Evolutionary conservation across 2,888 invertebrate genomes (phyloP).

Genomic region (Pemphredon lugubris): DNA sequence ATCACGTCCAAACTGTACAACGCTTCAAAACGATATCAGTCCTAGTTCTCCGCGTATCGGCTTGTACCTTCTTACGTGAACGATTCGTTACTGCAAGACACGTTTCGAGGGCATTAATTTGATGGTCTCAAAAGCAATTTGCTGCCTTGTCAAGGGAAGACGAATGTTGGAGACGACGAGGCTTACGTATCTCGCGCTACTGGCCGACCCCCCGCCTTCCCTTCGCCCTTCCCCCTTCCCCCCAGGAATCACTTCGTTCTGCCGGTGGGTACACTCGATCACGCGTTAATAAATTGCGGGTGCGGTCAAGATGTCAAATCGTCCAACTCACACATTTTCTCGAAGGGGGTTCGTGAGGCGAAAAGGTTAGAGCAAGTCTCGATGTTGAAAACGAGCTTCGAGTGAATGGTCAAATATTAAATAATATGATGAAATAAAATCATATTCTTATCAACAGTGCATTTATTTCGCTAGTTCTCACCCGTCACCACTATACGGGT

Average conservation of each 20-base stretch:
- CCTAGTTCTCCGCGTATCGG: too few relatives aligned
- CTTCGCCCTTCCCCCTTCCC: conserved; percentile 19
- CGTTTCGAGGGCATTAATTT: conserved; percentile 58
- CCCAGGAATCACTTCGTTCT: conserved; percentile 8
- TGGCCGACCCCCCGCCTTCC: conserved; percentile 21
- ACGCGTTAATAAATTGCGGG: conserved; percentile 51
- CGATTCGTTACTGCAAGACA: conserved; percentile 43
- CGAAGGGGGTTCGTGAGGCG: too few relatives aligned
- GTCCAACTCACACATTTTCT: background rate
- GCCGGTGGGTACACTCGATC: conserved; percentile 19
- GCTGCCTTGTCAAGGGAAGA: conserved; percentile 68
- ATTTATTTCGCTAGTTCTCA: too few relatives aligned
- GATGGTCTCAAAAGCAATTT: conserved; percentile 68
- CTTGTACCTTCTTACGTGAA: conserved; percentile 45
- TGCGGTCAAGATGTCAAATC: conserved; percentile 19
- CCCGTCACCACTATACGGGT: too few relatives aligned
- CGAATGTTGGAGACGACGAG: conserved; percentile 59
- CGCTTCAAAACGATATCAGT: too few relatives aligned
- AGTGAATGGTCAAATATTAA: too few relatives aligned
- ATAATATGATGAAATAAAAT: too few relatives aligned
- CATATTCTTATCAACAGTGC: too few relatives aligned
- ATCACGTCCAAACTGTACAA: too few relatives aligned
- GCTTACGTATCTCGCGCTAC: conserved; percentile 33
- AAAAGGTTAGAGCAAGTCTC: too few relatives aligned
- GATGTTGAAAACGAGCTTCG: too few relatives aligned